A percentile compares a stretch with the other conserved stretches of the same genome.
These are phyloP conservation scores for Ictidomys tridecemlineatus DNA, from an alignment of 2,113 vertebrate species.

Conservation along the genomic window DNA sequence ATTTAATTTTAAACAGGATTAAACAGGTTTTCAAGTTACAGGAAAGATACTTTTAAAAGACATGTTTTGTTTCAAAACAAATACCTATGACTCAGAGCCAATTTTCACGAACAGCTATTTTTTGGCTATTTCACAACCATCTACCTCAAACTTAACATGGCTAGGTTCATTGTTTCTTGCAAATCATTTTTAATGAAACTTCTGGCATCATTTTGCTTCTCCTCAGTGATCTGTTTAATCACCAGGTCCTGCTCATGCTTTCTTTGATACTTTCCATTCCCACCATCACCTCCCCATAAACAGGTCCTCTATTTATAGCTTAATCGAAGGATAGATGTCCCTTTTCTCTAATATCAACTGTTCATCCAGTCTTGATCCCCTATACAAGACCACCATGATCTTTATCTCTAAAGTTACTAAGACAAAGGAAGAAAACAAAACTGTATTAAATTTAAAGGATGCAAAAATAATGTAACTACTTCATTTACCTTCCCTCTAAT, in stretches of 20 bases:
- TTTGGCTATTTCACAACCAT: not conserved
- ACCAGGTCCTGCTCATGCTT: not conserved
- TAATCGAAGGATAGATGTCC: not conserved
- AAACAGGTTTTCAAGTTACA: not conserved
- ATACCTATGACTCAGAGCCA: not conserved
- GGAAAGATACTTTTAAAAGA: not conserved
- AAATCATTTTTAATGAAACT: constrained; percentile 1
- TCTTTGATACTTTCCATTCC: not conserved
- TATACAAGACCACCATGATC: not conserved
- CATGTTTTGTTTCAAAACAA: not conserved
- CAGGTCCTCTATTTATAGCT: not conserved
- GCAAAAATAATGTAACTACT: not conserved
- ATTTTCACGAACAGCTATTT: not conserved
- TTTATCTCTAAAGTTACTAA: not conserved
- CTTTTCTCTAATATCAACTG: not conserved
- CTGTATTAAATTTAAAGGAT: not conserved
- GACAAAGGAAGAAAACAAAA: not conserved
- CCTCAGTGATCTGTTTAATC: not conserved
- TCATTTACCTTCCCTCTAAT: not conserved
- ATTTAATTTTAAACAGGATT: not conserved
- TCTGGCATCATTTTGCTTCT: not conserved
- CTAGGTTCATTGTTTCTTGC: not conserved
- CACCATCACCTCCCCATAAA: not conserved
- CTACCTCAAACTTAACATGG: not conserved
- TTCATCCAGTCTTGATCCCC: not conserved